phyloP scores from a whole-genome alignment of 2,113 vertebrate genomes.

The Sphyrna mokarran region DNA sequence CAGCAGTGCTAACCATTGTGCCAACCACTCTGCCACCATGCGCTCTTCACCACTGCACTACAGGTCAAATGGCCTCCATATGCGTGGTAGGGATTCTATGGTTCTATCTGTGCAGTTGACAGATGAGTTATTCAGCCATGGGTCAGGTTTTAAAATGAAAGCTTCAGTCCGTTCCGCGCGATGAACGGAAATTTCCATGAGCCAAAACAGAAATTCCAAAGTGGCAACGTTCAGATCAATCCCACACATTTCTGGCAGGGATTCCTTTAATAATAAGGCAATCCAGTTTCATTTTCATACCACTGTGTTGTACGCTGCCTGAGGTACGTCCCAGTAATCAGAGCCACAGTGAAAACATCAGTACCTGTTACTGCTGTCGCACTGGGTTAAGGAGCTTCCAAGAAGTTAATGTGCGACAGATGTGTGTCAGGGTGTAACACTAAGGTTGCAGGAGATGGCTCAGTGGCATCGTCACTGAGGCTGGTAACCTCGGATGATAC shows the following conservation, averaged over 20 bases:
- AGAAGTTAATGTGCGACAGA: neutral
- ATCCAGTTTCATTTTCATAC: neutral
- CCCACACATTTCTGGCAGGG: neutral
- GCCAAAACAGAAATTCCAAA: neutral
- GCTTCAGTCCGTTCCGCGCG: neutral
- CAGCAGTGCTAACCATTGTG: no score
- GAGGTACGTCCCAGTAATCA: neutral
- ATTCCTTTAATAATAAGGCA: neutral
- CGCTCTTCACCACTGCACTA: no score
- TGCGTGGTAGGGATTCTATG: no score
- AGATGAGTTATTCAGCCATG: neutral
- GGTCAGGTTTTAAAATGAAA: neutral
- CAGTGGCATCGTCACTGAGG: no score
- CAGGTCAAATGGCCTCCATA: no score
- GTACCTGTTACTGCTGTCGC: neutral
- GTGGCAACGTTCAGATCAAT: neutral
- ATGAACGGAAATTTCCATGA: neutral
- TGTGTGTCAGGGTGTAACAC: neutral
- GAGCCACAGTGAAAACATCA: neutral
- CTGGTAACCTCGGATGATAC: no score
- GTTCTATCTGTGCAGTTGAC: no score
- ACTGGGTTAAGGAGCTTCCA: neutral
- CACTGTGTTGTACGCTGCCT: neutral
- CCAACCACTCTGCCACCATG: no score
- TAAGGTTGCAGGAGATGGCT: neutral